Base-by-base conservation (phyloP, 2,797 vertebrate genomes). In the Lerista edwardsae region DNA sequence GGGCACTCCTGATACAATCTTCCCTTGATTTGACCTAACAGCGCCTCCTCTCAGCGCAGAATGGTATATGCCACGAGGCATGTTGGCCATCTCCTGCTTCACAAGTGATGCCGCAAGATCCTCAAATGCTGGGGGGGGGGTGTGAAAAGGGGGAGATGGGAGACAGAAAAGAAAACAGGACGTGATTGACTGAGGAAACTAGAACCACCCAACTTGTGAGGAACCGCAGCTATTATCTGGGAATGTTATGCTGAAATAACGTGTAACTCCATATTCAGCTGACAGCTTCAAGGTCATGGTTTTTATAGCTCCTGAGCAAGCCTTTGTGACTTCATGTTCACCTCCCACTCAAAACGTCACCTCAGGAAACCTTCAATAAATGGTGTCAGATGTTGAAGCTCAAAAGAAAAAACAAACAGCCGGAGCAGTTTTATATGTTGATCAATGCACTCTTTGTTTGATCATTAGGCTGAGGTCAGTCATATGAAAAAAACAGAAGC, bases 21-120 rank as follows among this genome's bases (percentile, higher is more conserved):
- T 99, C 0, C 98, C 98, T 86, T 97, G 98, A 89, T 98, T 97
- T 2, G 97, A 96, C 6, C 95, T 96, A 39, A 96, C 87, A 67
- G 64, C 68, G 0, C 87, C 97, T 61, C 96, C 96, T 87, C 96
- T 97, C 88, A 99, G 93, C 1, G 98, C 97, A n/a, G 97, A 96
- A 92, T 98, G 97, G 94, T 98, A 99, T 1, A 99, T 95, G 34
- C 98, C 97, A 68, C 98, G 97, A 0, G 98, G 98, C 98, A 99
- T 99, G 85, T 93, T 96, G 74, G 86, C 94, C 97, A 99, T 98
- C 95, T 99, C 98, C 93, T 98, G 97, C 91, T 95, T 98, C 90
- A 98, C 96, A 80, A 99, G 96, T 0, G 98, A 97, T 1, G 94
- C 93, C 76, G 97, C 93, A 95, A 99, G 98, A 86, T 96, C 93